Percentiles rank a stretch among this genome's conserved stretches.
These are phyloP conservation scores for Lochmaea capreae DNA, from an alignment of 2,888 invertebrate species.

Conservation along the genomic window DNA sequence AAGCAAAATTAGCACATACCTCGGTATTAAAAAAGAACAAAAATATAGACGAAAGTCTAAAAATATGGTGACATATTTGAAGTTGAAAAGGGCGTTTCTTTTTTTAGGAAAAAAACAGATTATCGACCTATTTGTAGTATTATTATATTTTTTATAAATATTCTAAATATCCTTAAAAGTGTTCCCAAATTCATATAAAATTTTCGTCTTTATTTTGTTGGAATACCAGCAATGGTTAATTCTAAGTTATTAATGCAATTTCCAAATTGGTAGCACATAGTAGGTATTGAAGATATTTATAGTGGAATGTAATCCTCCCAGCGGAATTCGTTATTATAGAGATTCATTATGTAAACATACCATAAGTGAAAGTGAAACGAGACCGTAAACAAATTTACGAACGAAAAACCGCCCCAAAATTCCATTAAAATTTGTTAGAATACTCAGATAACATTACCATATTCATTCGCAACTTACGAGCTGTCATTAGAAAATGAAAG, in stretches of 20 bases:
- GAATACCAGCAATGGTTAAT: background rate
- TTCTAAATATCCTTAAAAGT: background rate
- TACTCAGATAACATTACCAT: conserved; percentile 8
- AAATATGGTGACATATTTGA: conserved; percentile 15
- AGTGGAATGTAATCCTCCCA: background rate
- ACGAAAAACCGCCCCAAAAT: conserved; percentile 22
- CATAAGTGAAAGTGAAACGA: conserved; percentile 28
- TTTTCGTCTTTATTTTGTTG: background rate
- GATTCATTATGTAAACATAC: conserved; percentile 30
- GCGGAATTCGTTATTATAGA: conserved; percentile 12
- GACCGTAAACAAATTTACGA: conserved; percentile 22
- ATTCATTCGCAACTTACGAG: conserved; percentile 28
- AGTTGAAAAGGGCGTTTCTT: conserved; percentile 27
- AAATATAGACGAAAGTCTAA: background rate
- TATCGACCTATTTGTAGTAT: background rate
- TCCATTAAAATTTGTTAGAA: conserved; percentile 6
- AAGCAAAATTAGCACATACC: background rate
- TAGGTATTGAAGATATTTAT: background rate
- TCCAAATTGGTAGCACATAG: background rate
- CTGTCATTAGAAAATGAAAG: conserved; percentile 48
- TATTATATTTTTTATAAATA: background rate
- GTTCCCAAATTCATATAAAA: too few species aligned
- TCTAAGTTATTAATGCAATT: background rate
- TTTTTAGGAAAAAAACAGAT: background rate
- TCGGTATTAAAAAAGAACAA: too few species aligned